Conservation (phyloP, 1,140 invertebrate genomes). For the Drosophila ficusphila region DNA sequence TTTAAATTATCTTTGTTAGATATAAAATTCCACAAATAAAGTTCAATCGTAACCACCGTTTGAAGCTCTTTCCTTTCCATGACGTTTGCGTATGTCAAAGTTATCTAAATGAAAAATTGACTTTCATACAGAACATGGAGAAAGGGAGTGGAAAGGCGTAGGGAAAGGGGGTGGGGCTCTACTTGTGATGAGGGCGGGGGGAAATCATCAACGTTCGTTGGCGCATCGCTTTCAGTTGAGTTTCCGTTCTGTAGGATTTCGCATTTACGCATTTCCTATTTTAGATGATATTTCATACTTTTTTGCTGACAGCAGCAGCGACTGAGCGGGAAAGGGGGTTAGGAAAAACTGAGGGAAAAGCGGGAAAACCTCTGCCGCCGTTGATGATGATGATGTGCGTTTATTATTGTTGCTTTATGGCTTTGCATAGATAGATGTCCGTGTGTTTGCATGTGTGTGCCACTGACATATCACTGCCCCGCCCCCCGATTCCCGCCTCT, state of each 20-base stretch:
- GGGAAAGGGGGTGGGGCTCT: background rate
- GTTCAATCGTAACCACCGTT: slow-evolving; percentile 36
- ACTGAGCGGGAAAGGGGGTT: background rate
- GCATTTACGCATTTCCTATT: slow-evolving; percentile 82
- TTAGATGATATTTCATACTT: slow-evolving; percentile 82
- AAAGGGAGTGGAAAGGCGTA: background rate
- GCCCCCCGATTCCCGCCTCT: background rate
- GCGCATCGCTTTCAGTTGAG: slow-evolving; percentile 68
- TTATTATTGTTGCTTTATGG: slow-evolving; percentile 81
- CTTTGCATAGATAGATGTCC: slow-evolving; percentile 70
- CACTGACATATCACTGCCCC: slow-evolving; percentile 28
- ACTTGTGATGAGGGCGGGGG: no score
- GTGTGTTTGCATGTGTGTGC: slow-evolving; percentile 27
- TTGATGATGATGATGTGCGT: slow-evolving; percentile 77
- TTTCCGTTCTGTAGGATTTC: slow-evolving; percentile 80
- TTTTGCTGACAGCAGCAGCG: slow-evolving; percentile 69
- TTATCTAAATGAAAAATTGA: slow-evolving; percentile 83
- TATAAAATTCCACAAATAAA: no score
- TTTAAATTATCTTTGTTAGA: no score
- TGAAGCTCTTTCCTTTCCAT: slow-evolving; percentile 40
- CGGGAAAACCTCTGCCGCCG: slow-evolving; percentile 18
- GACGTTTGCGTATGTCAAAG: slow-evolving; percentile 82
- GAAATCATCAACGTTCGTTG: slow-evolving; percentile 61
- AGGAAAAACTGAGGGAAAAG: background rate
- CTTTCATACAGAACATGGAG: slow-evolving; percentile 66